These are phyloP conservation scores for Enteromius thamalakanensis DNA, from an alignment of 2,797 vertebrate species.

Conservation along the genomic window DNA sequence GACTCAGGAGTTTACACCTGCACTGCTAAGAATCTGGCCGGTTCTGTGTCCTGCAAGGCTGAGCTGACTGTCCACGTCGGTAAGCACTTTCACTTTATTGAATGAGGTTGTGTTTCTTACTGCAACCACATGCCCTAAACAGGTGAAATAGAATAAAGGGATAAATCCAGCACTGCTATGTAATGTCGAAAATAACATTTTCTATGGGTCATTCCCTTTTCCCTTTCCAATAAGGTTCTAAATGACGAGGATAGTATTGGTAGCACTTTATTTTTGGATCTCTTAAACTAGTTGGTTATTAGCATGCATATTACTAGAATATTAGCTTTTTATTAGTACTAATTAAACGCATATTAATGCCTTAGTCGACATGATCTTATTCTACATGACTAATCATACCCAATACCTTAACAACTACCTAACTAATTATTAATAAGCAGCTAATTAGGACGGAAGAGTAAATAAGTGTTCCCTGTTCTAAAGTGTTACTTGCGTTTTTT, in stretches of 20 bases:
- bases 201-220: not conserved
- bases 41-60: constrained; percentile 95
- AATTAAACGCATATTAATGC: too few species aligned
- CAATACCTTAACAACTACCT: too few species aligned
- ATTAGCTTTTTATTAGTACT: too few species aligned
- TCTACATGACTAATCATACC: too few species aligned
- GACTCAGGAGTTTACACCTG: constrained; percentile 96
- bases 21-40: constrained; percentile 89
- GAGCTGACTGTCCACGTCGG: constrained; percentile 89
- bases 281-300: too few species aligned
- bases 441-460: too few species aligned
- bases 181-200: not conserved
- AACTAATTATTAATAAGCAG: too few species aligned
- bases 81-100: constrained; percentile 61
- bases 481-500: not conserved
- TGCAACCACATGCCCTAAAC: not conserved
- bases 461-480: too few species aligned
- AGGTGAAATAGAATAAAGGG: not conserved
- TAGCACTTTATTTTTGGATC: too few species aligned
- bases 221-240: not conserved
- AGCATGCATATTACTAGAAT: too few species aligned
- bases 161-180: not conserved
- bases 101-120: not conserved
- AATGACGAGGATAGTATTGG: not conserved
- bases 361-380: too few species aligned